These are phyloP conservation scores for Acarapis woodi DNA, from an alignment of 1,140 invertebrate species.

Conservation along the genomic window DNA sequence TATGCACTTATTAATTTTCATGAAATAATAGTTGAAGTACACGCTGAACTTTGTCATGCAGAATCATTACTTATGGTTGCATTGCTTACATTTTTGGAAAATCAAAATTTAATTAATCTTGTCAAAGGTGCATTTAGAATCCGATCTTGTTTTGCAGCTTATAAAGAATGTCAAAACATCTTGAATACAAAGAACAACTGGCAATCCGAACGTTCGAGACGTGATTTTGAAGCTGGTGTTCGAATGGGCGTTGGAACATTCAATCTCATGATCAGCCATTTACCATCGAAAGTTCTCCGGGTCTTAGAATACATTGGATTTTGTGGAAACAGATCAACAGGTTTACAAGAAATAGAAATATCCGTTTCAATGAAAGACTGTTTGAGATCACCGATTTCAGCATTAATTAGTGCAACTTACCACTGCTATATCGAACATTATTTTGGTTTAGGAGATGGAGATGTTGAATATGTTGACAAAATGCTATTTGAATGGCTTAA, in stretches of 20 bases:
- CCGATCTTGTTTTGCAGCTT: slow-evolving; percentile 33
- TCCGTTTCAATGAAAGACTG: slow-evolving; percentile 36
- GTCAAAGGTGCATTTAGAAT: slow-evolving; percentile 80
- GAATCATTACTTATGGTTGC: slow-evolving; percentile 62
- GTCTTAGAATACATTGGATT: slow-evolving; percentile 81
- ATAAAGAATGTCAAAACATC: slow-evolving; percentile 24
- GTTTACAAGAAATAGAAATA: slow-evolving; percentile 35
- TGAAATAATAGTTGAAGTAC: slow-evolving; percentile 40
- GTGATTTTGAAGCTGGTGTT: slow-evolving; percentile 75
- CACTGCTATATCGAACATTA: slow-evolving; percentile 58
- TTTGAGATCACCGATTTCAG: slow-evolving; percentile 47
- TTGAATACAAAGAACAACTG: slow-evolving; percentile 30
- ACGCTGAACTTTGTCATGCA: slow-evolving; percentile 79
- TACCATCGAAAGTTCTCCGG: slow-evolving; percentile 58
- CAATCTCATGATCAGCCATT: slow-evolving; percentile 46
- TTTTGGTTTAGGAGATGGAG: slow-evolving; percentile 36
- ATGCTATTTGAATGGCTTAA: slow-evolving; percentile 25
- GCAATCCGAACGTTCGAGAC: slow-evolving; percentile 17
- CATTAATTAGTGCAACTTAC: slow-evolving; percentile 48
- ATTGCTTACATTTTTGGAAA: slow-evolving; percentile 67
- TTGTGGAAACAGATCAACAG: slow-evolving; percentile 54
- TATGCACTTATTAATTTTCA: neutral
- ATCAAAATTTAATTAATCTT: slow-evolving; percentile 73
- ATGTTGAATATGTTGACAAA: slow-evolving; percentile 36
- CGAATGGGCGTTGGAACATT: slow-evolving; percentile 70